phyloP scores from a whole-genome alignment of 2,113 vertebrate species.

The Pantherophis guttatus region DNA sequence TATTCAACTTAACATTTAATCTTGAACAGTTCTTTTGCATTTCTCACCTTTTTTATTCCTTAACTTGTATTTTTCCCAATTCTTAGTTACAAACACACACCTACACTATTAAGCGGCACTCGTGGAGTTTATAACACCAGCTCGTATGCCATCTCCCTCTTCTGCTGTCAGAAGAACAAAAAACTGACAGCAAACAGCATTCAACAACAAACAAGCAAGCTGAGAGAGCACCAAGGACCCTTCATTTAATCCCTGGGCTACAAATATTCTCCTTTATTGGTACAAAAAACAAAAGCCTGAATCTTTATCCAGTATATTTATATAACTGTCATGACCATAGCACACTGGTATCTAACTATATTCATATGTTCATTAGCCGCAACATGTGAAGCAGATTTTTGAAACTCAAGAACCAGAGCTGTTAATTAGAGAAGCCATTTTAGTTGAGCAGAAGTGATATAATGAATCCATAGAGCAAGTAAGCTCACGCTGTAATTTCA shows the following conservation, averaged over 20 bases:
- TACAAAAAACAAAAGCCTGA: neutral
- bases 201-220: no score
- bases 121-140: neutral
- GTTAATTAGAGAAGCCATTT: neutral
- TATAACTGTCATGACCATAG: neutral
- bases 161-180: neutral
- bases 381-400: neutral
- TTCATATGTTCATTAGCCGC: neutral
- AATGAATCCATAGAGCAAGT: neutral
- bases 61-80: neutral
- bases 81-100: neutral
- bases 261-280: no score
- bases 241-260: no score
- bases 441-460: neutral
- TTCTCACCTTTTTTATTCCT: neutral
- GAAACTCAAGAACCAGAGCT: neutral
- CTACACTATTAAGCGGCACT: neutral
- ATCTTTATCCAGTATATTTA: neutral
- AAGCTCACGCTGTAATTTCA: neutral
- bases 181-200: no score
- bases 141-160: neutral
- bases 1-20: conserved; percentile 26
- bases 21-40: neutral
- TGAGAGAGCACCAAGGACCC: no score
- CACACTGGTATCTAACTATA: neutral